phyloP scores from a whole-genome alignment of 2,797 vertebrate genomes.

The Rhinichthys osculus region DNA sequence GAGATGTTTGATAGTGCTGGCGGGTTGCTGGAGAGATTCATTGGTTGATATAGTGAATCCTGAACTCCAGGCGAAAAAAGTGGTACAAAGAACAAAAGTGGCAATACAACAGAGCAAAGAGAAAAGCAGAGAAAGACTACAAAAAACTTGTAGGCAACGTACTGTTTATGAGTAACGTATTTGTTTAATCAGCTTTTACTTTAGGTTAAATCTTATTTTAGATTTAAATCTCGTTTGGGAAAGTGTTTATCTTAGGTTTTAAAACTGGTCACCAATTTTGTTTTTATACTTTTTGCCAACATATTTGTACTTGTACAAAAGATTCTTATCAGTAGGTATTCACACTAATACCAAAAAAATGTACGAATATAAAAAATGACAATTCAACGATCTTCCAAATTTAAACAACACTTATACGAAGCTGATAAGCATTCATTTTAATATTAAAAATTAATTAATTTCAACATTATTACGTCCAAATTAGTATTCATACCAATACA shows the following conservation, averaged over 20 bases:
- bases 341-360: neutral
- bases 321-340: neutral
- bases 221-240: neutral
- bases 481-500: neutral
- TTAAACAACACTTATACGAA: neutral
- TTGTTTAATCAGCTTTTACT: neutral
- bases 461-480: neutral
- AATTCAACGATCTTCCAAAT: neutral
- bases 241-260: neutral
- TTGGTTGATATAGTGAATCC: slow-evolving; percentile 57
- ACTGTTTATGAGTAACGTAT: neutral
- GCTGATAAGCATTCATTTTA: neutral
- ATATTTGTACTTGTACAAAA: neutral
- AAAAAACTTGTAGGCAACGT: slow-evolving; percentile 15
- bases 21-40: slow-evolving; percentile 57
- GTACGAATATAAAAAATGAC: neutral
- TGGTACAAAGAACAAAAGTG: slow-evolving; percentile 35
- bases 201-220: neutral
- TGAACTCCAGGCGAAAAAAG: slow-evolving; percentile 48
- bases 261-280: too few relatives aligned
- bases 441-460: too few relatives aligned
- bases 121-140: slow-evolving; percentile 14
- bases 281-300: neutral
- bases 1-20: slow-evolving; percentile 57
- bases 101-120: slow-evolving; percentile 22